phyloP scores from a whole-genome alignment of 2,113 vertebrate species.

The Orientallactaga bullata region DNA sequence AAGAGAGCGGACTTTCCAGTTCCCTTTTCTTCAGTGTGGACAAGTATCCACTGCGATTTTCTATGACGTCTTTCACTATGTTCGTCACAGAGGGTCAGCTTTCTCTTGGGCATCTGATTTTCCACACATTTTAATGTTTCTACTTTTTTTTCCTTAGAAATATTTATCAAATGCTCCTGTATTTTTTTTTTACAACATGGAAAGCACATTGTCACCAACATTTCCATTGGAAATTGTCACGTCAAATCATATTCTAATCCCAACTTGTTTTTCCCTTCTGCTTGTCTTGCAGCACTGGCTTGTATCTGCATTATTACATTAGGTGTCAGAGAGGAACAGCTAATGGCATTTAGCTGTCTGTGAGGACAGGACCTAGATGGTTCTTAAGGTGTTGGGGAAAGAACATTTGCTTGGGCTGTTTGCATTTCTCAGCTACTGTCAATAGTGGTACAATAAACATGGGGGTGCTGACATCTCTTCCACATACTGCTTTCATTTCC shows the following conservation, averaged over 20 bases:
- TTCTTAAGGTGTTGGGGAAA: slow-evolving; percentile 67
- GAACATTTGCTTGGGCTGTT: slow-evolving; percentile 22
- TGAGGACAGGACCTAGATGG: slow-evolving; percentile 60
- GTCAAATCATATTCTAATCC: neutral
- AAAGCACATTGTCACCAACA: slow-evolving; percentile 43
- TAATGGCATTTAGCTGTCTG: slow-evolving; percentile 70
- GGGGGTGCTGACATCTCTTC: neutral
- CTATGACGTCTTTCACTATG: neutral
- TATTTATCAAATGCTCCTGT: neutral
- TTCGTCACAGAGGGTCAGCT: slow-evolving; percentile 38
- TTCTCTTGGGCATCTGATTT: slow-evolving; percentile 57
- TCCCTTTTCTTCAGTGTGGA: slow-evolving; percentile 31
- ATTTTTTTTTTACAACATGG: neutral
- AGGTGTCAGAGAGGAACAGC: slow-evolving; percentile 41
- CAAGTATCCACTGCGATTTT: neutral
- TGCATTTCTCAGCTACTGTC: neutral
- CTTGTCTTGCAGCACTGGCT: slow-evolving; percentile 63
- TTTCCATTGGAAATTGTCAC: slow-evolving; percentile 62
- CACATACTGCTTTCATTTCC: neutral
- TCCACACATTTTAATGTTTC: slow-evolving; percentile 41
- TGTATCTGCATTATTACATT: slow-evolving; percentile 67
- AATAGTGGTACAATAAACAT: neutral
- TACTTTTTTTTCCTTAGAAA: neutral
- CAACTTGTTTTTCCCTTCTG: slow-evolving; percentile 57
- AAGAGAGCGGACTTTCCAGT: neutral